A percentile compares a stretch with the other conserved stretches of the same genome.
These are phyloP conservation scores for Oreortyx pictus DNA, from an alignment of 2,797 vertebrate genomes.

Conservation along the genomic window DNA sequence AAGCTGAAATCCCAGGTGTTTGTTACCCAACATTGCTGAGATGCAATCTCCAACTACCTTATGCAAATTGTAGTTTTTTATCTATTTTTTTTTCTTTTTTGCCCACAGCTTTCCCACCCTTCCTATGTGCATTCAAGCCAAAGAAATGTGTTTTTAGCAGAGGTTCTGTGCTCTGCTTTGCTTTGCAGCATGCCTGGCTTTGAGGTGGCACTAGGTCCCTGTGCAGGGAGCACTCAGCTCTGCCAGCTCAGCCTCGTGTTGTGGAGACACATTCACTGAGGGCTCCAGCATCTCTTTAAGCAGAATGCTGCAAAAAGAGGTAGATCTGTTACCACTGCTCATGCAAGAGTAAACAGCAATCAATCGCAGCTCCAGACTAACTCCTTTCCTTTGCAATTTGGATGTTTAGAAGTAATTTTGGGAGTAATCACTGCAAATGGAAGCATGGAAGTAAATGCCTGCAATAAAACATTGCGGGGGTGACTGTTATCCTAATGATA, in stretches of 20 bases:
- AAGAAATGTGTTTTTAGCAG: background rate
- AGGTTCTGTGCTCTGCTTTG: background rate
- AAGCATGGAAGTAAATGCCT: slow-evolving; percentile 48
- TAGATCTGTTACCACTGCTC: slow-evolving; percentile 25
- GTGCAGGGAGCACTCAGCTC: background rate
- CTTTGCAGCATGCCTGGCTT: background rate
- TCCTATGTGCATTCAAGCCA: background rate
- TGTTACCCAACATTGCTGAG: background rate
- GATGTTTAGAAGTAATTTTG: slow-evolving; percentile 57
- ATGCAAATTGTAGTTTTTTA: background rate
- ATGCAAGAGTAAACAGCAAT: slow-evolving; percentile 45
- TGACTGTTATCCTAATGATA: slow-evolving; percentile 42
- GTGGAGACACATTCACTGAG: background rate
- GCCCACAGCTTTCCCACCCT: background rate
- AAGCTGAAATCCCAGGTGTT: slow-evolving; percentile 3
- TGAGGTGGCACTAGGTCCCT: background rate
- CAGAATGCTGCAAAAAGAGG: background rate
- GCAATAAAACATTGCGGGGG: slow-evolving; percentile 59
- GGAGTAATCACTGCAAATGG: slow-evolving; percentile 32
- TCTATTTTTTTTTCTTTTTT: background rate
- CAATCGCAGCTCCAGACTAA: background rate
- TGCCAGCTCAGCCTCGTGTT: background rate
- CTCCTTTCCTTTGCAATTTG: slow-evolving; percentile 24
- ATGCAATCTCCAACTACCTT: background rate
- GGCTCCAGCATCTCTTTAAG: background rate